phyloP scores from a whole-genome alignment of 2,113 vertebrate genomes.

The Rhinopomastus cyanomelas region DNA sequence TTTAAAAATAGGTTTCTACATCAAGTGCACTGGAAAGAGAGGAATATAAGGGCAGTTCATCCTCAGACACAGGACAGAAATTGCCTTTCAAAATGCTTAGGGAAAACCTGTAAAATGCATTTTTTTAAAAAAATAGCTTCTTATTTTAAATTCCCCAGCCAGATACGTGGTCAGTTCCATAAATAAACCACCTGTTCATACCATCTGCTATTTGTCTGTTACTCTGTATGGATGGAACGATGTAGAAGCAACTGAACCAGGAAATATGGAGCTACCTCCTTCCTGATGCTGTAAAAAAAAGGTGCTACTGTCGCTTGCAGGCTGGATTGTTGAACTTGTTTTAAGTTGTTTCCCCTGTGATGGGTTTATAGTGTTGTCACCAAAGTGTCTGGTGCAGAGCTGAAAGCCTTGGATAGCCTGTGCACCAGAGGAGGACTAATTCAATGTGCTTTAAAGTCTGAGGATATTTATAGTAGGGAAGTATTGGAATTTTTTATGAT shows the following conservation, averaged over 20 bases:
- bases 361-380: background rate
- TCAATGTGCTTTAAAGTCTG: conserved; percentile 61
- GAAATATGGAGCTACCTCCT: background rate
- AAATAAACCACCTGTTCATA: background rate
- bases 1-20: conserved; percentile 38
- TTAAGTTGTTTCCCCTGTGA: background rate
- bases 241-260: background rate
- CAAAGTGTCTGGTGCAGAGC: background rate
- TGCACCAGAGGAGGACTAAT: conserved; percentile 42
- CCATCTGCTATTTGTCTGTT: background rate
- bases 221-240: background rate
- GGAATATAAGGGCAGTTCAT: background rate
- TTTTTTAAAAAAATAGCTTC: background rate
- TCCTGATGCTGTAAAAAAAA: background rate
- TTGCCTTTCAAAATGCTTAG: background rate
- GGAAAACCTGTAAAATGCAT: background rate
- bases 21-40: background rate
- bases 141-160: background rate
- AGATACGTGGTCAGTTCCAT: background rate
- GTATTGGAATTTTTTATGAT: conserved; percentile 32
- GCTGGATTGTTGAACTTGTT: background rate
- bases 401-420: background rate
- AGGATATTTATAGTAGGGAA: conserved; percentile 55
- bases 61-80: background rate
- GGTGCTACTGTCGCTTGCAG: background rate